These are phyloP conservation scores for Polyploca ridens DNA, from an alignment of 2,888 invertebrate species.

Conservation along the genomic window DNA sequence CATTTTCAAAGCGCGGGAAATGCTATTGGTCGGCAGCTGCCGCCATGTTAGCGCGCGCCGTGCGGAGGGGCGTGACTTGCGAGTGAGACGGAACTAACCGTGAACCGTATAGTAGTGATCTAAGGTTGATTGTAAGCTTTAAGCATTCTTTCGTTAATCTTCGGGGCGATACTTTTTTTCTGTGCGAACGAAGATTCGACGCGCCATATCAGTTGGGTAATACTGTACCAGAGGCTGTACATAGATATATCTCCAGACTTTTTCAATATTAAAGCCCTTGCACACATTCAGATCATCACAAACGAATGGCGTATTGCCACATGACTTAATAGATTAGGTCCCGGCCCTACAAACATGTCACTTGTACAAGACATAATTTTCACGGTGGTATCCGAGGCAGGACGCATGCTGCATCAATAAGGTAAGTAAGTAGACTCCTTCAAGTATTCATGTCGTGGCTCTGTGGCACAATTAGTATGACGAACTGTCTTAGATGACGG, in stretches of 20 bases:
- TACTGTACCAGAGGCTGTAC: no score
- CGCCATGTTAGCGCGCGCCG: no score
- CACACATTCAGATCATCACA: neutral
- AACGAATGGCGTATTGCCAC: constrained; percentile 1
- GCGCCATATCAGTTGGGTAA: no score
- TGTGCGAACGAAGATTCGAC: no score
- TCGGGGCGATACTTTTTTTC: no score
- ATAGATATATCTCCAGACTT: neutral
- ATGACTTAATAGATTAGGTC: constrained; percentile 5
- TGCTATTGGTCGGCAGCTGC: no score
- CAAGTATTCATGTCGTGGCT: constrained; percentile 32
- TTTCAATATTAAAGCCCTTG: neutral
- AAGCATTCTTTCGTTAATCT: no score
- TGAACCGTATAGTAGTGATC: no score
- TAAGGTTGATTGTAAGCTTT: no score
- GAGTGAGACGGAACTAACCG: no score
- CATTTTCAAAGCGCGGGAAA: no score
- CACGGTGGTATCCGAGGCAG: constrained; percentile 18
- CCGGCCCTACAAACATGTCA: constrained; percentile 16
- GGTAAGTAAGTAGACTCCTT: constrained; percentile 34
- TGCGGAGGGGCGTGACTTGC: no score
- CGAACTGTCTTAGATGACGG: constrained; percentile 12
- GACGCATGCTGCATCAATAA: constrained; percentile 35
- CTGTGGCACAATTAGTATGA: constrained; percentile 18
- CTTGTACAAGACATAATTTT: constrained; percentile 27